Evolutionary conservation across 2,113 vertebrate genomes (phyloP), one percentile per base, ranked within the genome.

Genomic region (Forbesichthys agassizii): DNA sequence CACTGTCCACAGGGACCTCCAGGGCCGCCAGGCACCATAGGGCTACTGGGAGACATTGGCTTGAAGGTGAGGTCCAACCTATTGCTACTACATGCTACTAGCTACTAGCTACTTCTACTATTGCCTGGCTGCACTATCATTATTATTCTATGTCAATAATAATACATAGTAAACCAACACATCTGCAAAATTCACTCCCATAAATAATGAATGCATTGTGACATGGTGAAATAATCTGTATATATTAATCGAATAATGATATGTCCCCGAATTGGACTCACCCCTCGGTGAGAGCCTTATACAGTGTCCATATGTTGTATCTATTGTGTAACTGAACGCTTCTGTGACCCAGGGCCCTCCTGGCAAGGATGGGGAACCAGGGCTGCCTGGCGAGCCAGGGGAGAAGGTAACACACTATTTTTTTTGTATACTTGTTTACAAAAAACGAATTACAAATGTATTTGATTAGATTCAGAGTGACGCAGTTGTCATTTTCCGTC

Each of bases 11-110:
- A 98, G 97, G 97, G 97, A 71, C 92, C 92, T 56, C 69, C 92
- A 68, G 97, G 97, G 88, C 92, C 92, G 20, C 92, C 93, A 77
- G 97, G 97, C 6, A 91, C 91, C 68, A 33, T 92, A 0, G 98
- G 97, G 16, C 88, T 94, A 66, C 91, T 94, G 42, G 98, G 98
- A 86, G 96, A 96, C 82, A 94, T 94, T 0, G 97, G 98, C 51
- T 93, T 88, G 68, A 94, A 95, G 95, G 98, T 98, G 88, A 84
- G 48, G 57, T 18, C 54, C 54, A 56, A 20, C 54, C 20, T 20
- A 56, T 56, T 8, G 5, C 36, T 42, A 42, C 36, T 42, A 42
- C 36, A 27, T 42, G 36, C 7, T 42, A 42, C 36, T 42, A 42
- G 27, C 2, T 27, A 27, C 27, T 27, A 27, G 27, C 27, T 27